Evolutionary conservation across 2,888 invertebrate genomes (phyloP).

Genomic region (Lasius fuliginosus): DNA sequence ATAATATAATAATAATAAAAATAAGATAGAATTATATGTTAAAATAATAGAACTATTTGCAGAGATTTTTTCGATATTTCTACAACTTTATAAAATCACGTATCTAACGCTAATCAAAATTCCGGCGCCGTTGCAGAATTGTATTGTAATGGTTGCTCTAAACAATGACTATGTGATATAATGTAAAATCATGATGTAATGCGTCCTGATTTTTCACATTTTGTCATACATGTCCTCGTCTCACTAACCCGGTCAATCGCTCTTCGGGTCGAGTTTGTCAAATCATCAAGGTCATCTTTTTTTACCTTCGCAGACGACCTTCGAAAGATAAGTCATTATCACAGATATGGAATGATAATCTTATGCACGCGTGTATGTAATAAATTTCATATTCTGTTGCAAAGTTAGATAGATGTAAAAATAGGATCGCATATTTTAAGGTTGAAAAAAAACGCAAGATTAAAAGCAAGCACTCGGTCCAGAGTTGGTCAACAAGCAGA

Average conservation of each 20-base stretch:
- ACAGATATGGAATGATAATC: constrained; percentile 24
- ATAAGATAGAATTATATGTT: neutral
- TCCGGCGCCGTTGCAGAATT: neutral
- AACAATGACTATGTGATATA: neutral
- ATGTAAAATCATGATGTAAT: constrained; percentile 37
- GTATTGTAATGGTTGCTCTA: no score
- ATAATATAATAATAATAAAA: neutral
- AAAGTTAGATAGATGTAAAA: neutral
- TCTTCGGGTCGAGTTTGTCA: constrained; percentile 63
- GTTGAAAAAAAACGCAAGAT: neutral
- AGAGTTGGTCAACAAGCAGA: neutral
- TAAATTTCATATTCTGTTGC: neutral
- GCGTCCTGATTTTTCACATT: constrained; percentile 55
- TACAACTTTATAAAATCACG: neutral
- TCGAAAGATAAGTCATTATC: constrained; percentile 60
- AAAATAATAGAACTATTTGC: neutral
- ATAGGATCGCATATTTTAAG: neutral
- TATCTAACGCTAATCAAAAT: neutral
- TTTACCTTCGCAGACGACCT: constrained; percentile 59
- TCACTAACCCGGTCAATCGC: constrained; percentile 46
- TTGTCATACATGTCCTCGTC: constrained; percentile 61
- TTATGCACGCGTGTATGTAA: neutral
- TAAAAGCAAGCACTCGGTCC: neutral
- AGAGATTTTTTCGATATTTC: neutral
- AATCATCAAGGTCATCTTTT: constrained; percentile 68